Percentiles rank a stretch among this genome's conserved stretches.
Evolutionary conservation across 1,140 invertebrate genomes (phyloP).

Genomic region (Steinernema khuongi): DNA sequence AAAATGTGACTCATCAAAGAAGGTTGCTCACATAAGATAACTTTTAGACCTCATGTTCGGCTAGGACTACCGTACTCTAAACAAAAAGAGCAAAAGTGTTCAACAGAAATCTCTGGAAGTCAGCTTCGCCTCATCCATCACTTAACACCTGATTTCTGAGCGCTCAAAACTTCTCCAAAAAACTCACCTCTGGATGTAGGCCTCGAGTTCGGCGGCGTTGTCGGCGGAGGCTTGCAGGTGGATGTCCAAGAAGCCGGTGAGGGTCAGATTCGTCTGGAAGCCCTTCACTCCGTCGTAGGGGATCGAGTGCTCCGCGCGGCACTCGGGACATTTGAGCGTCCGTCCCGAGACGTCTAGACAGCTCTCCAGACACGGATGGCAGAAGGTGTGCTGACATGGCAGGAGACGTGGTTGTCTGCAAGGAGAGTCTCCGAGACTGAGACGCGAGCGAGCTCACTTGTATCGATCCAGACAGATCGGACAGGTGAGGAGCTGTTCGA

Average conservation of each 20-base stretch:
- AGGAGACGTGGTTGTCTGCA: conserved; percentile 88
- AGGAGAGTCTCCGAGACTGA: conserved; percentile 18
- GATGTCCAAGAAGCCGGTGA: conserved; percentile 86
- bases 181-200: conserved; percentile 51
- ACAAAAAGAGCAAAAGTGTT: no score
- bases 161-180: no score
- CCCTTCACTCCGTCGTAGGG: conserved; percentile 90
- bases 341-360: conserved; percentile 83
- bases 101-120: no score
- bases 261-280: conserved; percentile 89
- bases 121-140: no score
- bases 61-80: no score
- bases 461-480: conserved; percentile 92
- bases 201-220: conserved; percentile 65
- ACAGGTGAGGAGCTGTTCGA: conserved; percentile 93
- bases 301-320: conserved; percentile 89
- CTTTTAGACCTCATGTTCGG: no score
- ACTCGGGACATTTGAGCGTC: conserved; percentile 98
- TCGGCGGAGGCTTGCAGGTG: conserved; percentile 88
- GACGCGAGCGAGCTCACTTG: conserved; percentile 39
- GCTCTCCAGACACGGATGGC: conserved; percentile 94
- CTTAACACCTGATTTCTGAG: no score
- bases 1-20: no score
- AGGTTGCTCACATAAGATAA: no score
- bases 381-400: conserved; percentile 99